phyloP scores from a whole-genome alignment of 2,113 vertebrate species.

The Clinocottus analis region DNA sequence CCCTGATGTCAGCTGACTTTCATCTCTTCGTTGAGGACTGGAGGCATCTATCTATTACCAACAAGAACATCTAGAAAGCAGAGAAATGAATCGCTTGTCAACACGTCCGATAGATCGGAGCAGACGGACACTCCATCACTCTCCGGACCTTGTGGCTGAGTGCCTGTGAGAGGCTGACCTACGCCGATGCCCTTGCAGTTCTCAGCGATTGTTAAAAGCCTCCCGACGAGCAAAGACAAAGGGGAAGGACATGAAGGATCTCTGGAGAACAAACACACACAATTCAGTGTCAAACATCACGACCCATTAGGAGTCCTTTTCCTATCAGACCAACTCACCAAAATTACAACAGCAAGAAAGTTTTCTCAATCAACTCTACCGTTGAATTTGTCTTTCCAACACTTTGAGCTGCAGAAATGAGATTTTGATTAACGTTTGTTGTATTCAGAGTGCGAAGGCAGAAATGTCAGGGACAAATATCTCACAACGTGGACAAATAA shows the following conservation, averaged over 20 bases:
- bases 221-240: conserved; percentile 15
- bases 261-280: not conserved
- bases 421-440: not conserved
- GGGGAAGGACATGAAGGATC: not conserved
- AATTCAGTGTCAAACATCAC: not conserved
- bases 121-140: conserved; percentile 64
- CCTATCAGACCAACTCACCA: too few relatives aligned
- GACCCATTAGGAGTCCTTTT: not conserved
- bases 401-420: not conserved
- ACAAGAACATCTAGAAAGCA: conserved; percentile 7
- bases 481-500: not conserved
- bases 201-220: not conserved
- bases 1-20: conserved; percentile 58
- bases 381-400: not conserved
- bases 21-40: conserved; percentile 35
- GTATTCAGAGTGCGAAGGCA: not conserved
- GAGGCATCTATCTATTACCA: conserved; percentile 47
- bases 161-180: conserved; percentile 26
- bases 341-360: not conserved
- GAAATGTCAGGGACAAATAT: not conserved
- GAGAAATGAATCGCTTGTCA: conserved; percentile 65
- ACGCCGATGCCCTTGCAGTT: conserved; percentile 4
- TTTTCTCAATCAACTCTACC: not conserved
- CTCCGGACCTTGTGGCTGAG: conserved; percentile 24
- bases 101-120: conserved; percentile 43